Evolutionary conservation across 1,140 invertebrate species (phyloP).

Genomic region (Ips nitidus): DNA sequence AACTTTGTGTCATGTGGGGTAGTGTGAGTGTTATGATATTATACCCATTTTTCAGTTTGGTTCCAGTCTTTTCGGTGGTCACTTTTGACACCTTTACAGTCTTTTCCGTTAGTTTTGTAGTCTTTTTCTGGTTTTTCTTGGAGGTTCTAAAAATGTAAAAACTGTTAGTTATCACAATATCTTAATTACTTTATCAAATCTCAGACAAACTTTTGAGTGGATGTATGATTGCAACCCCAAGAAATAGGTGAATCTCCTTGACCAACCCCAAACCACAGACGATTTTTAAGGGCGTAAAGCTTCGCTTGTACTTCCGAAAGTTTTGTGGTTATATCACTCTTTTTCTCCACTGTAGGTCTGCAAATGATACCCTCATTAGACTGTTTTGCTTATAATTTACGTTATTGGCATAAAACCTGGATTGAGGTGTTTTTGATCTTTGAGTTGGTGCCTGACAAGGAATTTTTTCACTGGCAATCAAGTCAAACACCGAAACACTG

Average conservation of each 20-base stretch:
- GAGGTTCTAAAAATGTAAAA: constrained; percentile 11
- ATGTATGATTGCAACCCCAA: constrained; percentile 53
- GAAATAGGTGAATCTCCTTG: constrained; percentile 56
- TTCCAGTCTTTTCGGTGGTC: constrained; percentile 18
- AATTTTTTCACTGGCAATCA: constrained; percentile 32
- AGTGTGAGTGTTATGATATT: constrained; percentile 38
- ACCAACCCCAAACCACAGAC: constrained; percentile 49
- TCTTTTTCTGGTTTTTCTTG: constrained; percentile 33
- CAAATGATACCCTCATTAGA: constrained; percentile 9
- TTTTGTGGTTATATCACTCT: constrained; percentile 43
- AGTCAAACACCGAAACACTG: constrained; percentile 35
- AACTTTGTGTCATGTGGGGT: constrained; percentile 14
- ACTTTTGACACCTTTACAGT: constrained; percentile 16
- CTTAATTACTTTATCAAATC: not conserved
- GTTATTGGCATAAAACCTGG: constrained; percentile 7
- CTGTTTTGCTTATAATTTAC: not conserved
- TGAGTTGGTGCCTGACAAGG: constrained; percentile 13
- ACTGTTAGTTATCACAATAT: not conserved
- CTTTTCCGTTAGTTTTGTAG: constrained; percentile 26
- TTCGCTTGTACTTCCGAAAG: constrained; percentile 50
- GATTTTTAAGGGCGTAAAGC: constrained; percentile 48
- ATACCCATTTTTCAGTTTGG: constrained; percentile 38
- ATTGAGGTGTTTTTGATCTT: constrained; percentile 25
- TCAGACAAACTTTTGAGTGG: constrained; percentile 2
- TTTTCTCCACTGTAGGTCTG: constrained; percentile 36